These are phyloP conservation scores for Mythimna albipuncta DNA, from an alignment of 2,888 invertebrate species.

Conservation along the genomic window DNA sequence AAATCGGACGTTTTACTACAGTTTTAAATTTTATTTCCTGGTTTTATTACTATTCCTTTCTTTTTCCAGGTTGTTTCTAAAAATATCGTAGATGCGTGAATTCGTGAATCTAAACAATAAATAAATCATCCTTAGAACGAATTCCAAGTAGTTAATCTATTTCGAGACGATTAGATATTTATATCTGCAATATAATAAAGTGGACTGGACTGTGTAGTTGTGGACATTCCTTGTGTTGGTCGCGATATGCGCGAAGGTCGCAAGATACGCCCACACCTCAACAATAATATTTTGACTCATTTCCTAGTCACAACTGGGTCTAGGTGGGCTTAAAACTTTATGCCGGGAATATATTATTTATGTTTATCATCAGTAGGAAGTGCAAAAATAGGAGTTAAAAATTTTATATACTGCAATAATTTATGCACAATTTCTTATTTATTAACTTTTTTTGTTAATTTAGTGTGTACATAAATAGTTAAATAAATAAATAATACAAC, in stretches of 20 bases:
- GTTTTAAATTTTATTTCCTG: conserved; percentile 18
- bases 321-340: conserved; percentile 56
- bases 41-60: conserved; percentile 13
- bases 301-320: conserved; percentile 77
- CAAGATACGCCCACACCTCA: conserved; percentile 74
- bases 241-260: conserved; percentile 77
- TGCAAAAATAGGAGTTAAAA: background rate
- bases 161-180: conserved; percentile 65
- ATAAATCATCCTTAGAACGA: conserved; percentile 42
- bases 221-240: conserved; percentile 80
- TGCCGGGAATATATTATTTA: conserved; percentile 37
- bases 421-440: too few relatives aligned
- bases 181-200: conserved; percentile 72
- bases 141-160: conserved; percentile 65
- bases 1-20: conserved; percentile 17
- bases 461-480: too few relatives aligned
- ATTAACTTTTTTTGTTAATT: too few relatives aligned
- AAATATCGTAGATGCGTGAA: conserved; percentile 20
- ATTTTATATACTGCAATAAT: background rate
- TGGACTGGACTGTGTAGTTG: conserved; percentile 56
- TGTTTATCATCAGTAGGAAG: conserved; percentile 22
- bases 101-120: conserved; percentile 34
- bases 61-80: conserved; percentile 11
- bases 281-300: conserved; percentile 79
- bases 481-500: too few relatives aligned